phyloP scores from a whole-genome alignment of 2,888 invertebrate species.

The Synergus itoensis region DNA sequence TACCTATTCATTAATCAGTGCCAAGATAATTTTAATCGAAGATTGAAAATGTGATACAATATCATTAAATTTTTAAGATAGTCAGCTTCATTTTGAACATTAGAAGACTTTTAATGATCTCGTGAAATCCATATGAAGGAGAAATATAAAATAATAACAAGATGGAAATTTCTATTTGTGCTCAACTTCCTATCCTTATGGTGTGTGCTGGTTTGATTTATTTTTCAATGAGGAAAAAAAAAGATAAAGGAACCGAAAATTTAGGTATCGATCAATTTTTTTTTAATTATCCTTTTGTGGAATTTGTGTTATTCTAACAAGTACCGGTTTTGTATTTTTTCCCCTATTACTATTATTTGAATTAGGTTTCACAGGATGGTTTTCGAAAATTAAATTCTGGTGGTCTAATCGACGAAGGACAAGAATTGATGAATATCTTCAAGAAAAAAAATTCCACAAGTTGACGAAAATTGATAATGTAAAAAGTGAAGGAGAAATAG shows the following conservation, averaged over 20 bases:
- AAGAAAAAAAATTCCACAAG: background rate
- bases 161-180: conserved; percentile 9
- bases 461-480: conserved; percentile 18
- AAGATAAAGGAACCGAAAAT: background rate
- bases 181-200: background rate
- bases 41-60: background rate
- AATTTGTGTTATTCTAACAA: no score
- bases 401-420: background rate
- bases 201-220: conserved; percentile 5
- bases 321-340: no score
- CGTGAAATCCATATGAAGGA: background rate
- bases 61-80: background rate
- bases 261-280: background rate
- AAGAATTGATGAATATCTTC: background rate
- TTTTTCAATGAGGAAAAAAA: background rate
- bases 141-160: background rate
- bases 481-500: conserved; percentile 43
- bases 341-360: background rate
- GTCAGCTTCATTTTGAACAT: conserved; percentile 1
- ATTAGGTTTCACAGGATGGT: background rate
- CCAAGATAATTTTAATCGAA: conserved; percentile 14
- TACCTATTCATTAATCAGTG: background rate
- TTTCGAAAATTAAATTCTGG: background rate
- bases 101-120: background rate
- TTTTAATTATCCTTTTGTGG: background rate